These are phyloP conservation scores for Helleia helle DNA, from an alignment of 2,888 invertebrate genomes.

Conservation along the genomic window DNA sequence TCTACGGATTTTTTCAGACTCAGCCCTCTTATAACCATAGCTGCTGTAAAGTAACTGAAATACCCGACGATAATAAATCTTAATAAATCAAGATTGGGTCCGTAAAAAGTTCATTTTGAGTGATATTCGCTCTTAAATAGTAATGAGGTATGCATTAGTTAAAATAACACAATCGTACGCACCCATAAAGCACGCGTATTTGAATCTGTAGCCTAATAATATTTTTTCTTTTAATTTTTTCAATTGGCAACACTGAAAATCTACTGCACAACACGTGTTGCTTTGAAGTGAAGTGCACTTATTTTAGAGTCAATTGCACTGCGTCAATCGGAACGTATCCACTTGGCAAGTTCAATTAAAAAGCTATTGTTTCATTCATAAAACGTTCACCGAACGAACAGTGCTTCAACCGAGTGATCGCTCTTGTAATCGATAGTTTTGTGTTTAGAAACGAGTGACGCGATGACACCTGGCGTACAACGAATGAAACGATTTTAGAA, in stretches of 20 bases:
- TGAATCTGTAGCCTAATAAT: background rate
- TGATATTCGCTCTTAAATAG: too few species aligned
- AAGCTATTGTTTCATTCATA: conserved; percentile 28
- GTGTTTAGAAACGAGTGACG: conserved; percentile 16
- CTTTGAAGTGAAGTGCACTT: conserved; percentile 26
- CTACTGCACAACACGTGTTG: conserved; percentile 30
- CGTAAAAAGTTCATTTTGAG: too few species aligned
- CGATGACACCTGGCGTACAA: conserved; percentile 8
- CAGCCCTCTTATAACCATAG: too few species aligned
- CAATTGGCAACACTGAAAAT: conserved; percentile 12
- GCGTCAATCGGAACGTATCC: conserved; percentile 23
- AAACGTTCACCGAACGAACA: conserved; percentile 16
- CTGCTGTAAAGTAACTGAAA: too few species aligned
- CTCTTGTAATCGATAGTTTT: conserved; percentile 29
- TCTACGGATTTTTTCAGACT: too few species aligned
- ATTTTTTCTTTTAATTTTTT: background rate
- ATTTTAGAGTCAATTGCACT: conserved; percentile 37
- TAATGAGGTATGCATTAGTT: too few species aligned
- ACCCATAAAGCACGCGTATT: too few species aligned
- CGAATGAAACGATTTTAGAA: background rate
- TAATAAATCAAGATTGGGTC: too few species aligned
- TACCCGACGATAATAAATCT: too few species aligned
- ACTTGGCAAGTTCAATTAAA: conserved; percentile 33
- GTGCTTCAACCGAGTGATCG: conserved; percentile 17
- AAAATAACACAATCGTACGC: too few species aligned